These are phyloP conservation scores for Ophioderma brevispina DNA, from an alignment of 35 echinoderm and acorn worm species.

Conservation along the genomic window DNA sequence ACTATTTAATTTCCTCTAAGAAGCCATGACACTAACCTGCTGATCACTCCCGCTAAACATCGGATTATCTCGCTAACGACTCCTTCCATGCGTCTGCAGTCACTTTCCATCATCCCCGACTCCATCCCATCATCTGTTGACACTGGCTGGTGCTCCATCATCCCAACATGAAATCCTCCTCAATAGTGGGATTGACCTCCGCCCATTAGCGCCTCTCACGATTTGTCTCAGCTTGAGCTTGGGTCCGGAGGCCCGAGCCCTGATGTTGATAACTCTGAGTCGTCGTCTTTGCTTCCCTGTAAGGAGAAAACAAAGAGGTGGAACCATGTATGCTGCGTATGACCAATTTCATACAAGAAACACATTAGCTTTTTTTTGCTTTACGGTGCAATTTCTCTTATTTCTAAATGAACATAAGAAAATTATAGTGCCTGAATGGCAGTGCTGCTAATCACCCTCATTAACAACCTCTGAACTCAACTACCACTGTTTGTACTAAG, in stretches of 20 bases:
- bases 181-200: neutral
- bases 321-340: too few species aligned
- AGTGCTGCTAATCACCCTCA: too few species aligned
- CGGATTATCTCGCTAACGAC: slow-evolving; percentile 22
- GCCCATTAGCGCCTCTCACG: slow-evolving; percentile 16
- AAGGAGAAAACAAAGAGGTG: neutral
- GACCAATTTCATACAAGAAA: too few species aligned
- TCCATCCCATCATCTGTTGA: neutral
- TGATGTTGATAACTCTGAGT: neutral
- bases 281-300: slow-evolving; percentile 39
- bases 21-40: neutral
- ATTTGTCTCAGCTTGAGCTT: slow-evolving; percentile 48
- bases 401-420: too few species aligned
- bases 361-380: too few species aligned
- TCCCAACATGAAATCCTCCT: too few species aligned
- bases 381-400: too few species aligned
- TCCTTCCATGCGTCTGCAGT: neutral
- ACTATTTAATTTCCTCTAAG: too few species aligned
- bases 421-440: too few species aligned
- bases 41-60: slow-evolving; percentile 26
- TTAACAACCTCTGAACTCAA: too few species aligned
- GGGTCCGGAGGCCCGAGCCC: slow-evolving; percentile 21
- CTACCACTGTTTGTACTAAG: too few species aligned
- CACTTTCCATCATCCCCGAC: neutral
- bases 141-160: neutral